These are phyloP conservation scores for Trilocha varians DNA, from an alignment of 2,888 invertebrate species.

Conservation along the genomic window DNA sequence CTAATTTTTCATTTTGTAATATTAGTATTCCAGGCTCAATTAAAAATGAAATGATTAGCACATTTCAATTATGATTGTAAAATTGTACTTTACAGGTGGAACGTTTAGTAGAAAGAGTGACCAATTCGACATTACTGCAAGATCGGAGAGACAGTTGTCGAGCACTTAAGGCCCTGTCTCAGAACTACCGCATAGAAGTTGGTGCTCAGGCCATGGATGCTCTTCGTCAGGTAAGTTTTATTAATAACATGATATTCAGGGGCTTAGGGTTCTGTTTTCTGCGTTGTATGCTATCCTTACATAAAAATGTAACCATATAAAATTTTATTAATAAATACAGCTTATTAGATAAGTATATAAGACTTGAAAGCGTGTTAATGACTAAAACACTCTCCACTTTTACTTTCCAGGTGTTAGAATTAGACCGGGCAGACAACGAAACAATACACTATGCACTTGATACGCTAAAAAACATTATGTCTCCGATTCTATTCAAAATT, in stretches of 20 bases:
- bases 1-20: no score
- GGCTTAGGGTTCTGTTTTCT: no score
- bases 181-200: conserved; percentile 95
- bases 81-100: conserved; percentile 88
- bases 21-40: no score
- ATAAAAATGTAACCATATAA: no score
- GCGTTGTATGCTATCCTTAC: no score
- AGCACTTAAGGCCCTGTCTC: conserved; percentile 91
- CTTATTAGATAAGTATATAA: no score
- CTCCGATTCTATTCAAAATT: conserved; percentile 85
- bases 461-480: conserved; percentile 92
- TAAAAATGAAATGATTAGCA: no score
- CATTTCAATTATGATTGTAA: no score
- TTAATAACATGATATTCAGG: no score
- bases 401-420: conserved; percentile 80
- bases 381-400: no score
- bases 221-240: conserved; percentile 71
- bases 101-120: conserved; percentile 91
- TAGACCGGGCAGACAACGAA: conserved; percentile 92
- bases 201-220: conserved; percentile 94
- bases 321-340: no score
- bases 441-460: conserved; percentile 94
- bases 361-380: no score
- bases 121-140: conserved; percentile 93
- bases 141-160: conserved; percentile 97